Percentiles rank a stretch among this genome's conserved stretches.
Evolutionary conservation across 2,113 vertebrate species (phyloP).

Genomic region (Geococcyx californianus): DNA sequence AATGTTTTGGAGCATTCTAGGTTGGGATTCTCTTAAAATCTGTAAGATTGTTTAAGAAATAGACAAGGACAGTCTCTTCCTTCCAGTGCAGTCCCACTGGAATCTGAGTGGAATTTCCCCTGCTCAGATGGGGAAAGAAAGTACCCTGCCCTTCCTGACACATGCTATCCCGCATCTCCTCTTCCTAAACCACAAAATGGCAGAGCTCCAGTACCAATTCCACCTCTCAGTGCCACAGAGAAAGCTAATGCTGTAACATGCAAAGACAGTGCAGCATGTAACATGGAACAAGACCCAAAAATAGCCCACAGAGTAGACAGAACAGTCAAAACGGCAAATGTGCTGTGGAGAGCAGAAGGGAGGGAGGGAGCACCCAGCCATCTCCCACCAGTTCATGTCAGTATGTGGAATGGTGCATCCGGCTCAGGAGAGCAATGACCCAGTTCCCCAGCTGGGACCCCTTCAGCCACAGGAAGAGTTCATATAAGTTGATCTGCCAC

Average conservation of each 20-base stretch:
- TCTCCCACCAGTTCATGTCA: slow-evolving; percentile 51
- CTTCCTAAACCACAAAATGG: neutral
- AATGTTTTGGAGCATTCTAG: neutral
- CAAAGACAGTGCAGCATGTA: neutral
- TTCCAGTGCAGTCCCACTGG: neutral
- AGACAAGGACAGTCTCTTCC: neutral
- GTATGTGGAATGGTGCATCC: slow-evolving; percentile 56
- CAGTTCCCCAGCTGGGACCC: slow-evolving; percentile 75
- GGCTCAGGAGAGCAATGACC: slow-evolving; percentile 74
- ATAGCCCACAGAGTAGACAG: neutral
- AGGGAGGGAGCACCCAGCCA: neutral
- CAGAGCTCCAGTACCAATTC: neutral
- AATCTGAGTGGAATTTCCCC: neutral
- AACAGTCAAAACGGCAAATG: slow-evolving; percentile 12
- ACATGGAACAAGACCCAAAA: neutral
- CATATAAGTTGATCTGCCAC: slow-evolving; percentile 85
- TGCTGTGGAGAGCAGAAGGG: neutral
- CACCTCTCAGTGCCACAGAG: neutral
- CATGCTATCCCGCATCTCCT: neutral
- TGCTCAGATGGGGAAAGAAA: neutral
- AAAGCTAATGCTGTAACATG: neutral
- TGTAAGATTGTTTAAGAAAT: neutral
- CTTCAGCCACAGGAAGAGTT: slow-evolving; percentile 82
- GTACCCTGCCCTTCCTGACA: neutral
- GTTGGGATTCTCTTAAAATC: neutral